phyloP scores from a whole-genome alignment of 2,797 vertebrate genomes.

The Nannoperca obscura region DNA sequence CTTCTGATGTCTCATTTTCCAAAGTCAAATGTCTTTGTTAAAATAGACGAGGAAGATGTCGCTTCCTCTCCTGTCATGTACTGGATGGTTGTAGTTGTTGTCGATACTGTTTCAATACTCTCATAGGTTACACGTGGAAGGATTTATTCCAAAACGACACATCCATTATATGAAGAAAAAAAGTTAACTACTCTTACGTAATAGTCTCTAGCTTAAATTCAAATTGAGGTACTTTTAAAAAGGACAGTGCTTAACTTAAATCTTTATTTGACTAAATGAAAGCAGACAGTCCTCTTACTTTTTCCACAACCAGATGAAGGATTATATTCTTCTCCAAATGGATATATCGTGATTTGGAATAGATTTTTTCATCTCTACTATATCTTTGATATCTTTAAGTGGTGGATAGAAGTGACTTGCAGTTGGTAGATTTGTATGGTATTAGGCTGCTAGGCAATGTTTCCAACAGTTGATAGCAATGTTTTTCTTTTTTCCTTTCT shows the following conservation, averaged over 20 bases:
- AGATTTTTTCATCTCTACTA: constrained; percentile 54
- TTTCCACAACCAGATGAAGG: constrained; percentile 24
- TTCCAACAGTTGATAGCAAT: constrained; percentile 44
- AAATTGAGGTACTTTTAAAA: constrained; percentile 22
- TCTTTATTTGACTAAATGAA: constrained; percentile 24
- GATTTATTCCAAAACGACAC: constrained; percentile 66
- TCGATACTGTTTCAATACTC: constrained; percentile 61
- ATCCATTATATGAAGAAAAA: constrained; percentile 56
- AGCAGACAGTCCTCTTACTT: constrained; percentile 7
- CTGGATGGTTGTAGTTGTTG: constrained; percentile 64
- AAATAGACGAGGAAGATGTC: constrained; percentile 21
- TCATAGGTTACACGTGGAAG: constrained; percentile 58
- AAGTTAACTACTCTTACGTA: neutral
- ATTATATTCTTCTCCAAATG: constrained; percentile 54
- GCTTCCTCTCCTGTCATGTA: constrained; percentile 48
- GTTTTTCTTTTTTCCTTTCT: constrained; percentile 42
- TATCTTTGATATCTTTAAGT: constrained; percentile 64
- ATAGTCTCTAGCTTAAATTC: constrained; percentile 15
- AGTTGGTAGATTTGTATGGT: constrained; percentile 72
- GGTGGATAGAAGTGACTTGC: constrained; percentile 73
- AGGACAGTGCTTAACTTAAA: constrained; percentile 27
- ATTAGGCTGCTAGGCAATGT: constrained; percentile 57
- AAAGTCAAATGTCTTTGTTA: neutral
- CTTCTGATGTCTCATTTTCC: constrained; percentile 29
- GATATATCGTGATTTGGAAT: constrained; percentile 63